These are phyloP conservation scores for Bombus soroeensis DNA, from an alignment of 1,140 invertebrate genomes.

Conservation along the genomic window DNA sequence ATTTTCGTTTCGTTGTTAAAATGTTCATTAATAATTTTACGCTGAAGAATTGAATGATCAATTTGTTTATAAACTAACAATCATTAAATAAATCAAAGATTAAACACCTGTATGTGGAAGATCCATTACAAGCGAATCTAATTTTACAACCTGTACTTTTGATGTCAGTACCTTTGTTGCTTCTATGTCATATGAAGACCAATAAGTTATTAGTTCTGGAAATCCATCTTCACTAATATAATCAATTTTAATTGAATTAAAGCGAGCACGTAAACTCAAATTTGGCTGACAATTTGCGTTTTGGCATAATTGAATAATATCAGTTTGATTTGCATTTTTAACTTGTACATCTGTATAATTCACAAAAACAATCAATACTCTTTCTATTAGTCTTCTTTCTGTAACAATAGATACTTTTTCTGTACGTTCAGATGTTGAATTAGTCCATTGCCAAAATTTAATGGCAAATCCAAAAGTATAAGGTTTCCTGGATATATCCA, in stretches of 20 bases:
- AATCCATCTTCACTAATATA: slow-evolving; percentile 88
- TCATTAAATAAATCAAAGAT: slow-evolving; percentile 6
- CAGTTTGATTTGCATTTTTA: slow-evolving; percentile 89
- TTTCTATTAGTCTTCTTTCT: slow-evolving; percentile 85
- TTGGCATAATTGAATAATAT: slow-evolving; percentile 88
- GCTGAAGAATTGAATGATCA: slow-evolving; percentile 1
- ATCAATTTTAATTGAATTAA: slow-evolving; percentile 85
- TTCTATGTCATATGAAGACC: slow-evolving; percentile 74
- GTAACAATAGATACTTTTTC: slow-evolving; percentile 70
- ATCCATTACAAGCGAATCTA: slow-evolving; percentile 71
- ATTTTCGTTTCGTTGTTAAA: slow-evolving; percentile 12
- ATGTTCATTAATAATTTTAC: slow-evolving; percentile 26
- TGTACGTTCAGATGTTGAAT: slow-evolving; percentile 23
- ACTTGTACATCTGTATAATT: slow-evolving; percentile 88
- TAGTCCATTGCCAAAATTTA: slow-evolving; percentile 91
- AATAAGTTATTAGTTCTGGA: slow-evolving; percentile 89
- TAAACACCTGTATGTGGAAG: slow-evolving; percentile 40
- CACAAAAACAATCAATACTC: slow-evolving; percentile 89
- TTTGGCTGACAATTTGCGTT: slow-evolving; percentile 88
- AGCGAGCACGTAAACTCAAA: slow-evolving; percentile 86
- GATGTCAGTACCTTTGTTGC: slow-evolving; percentile 70
- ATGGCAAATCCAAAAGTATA: slow-evolving; percentile 88
- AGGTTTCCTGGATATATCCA: slow-evolving; percentile 77
- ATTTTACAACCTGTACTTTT: slow-evolving; percentile 77
- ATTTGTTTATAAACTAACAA: neutral